Evolutionary conservation across 1,140 invertebrate genomes (phyloP).

Genomic region (Scaptomyza pallida): DNA sequence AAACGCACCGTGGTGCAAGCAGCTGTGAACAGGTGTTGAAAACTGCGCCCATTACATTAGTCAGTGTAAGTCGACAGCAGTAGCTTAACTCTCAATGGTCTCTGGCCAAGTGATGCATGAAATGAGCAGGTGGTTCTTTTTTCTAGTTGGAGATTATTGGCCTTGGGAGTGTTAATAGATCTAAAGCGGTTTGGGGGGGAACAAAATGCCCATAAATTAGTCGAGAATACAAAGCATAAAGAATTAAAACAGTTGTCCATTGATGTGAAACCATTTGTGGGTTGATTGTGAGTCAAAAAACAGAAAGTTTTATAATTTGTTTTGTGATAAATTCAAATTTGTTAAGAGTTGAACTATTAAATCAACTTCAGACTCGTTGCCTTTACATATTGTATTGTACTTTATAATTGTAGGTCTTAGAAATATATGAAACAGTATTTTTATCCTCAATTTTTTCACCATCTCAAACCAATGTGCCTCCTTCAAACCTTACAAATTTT

Average conservation of each 20-base stretch:
- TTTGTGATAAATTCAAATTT: not conserved
- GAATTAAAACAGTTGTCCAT: constrained; percentile 8
- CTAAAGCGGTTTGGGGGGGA: constrained; percentile 19
- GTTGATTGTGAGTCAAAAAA: constrained; percentile 20
- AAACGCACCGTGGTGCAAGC: constrained; percentile 58
- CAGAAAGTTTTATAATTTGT: not conserved
- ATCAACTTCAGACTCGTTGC: not conserved
- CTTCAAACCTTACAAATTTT: not conserved
- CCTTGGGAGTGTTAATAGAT: constrained; percentile 31
- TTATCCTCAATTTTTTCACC: not conserved
- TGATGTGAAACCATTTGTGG: constrained; percentile 13
- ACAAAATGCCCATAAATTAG: constrained; percentile 30
- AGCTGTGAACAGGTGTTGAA: constrained; percentile 71
- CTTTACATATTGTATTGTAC: too few relatives aligned
- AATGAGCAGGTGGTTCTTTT: constrained; percentile 59
- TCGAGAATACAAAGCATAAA: not conserved
- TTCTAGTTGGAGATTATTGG: constrained; percentile 44
- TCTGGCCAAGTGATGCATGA: constrained; percentile 64
- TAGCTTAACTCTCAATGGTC: constrained; percentile 42
- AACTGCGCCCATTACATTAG: constrained; percentile 67
- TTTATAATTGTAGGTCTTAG: too few relatives aligned
- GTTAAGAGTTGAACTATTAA: not conserved
- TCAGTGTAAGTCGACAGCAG: constrained; percentile 36
- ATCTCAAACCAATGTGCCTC: not conserved
- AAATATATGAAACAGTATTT: too few relatives aligned